Evolutionary conservation across 2,113 vertebrate species (phyloP).

Genomic region (Rhinopithecus roxellana): DNA sequence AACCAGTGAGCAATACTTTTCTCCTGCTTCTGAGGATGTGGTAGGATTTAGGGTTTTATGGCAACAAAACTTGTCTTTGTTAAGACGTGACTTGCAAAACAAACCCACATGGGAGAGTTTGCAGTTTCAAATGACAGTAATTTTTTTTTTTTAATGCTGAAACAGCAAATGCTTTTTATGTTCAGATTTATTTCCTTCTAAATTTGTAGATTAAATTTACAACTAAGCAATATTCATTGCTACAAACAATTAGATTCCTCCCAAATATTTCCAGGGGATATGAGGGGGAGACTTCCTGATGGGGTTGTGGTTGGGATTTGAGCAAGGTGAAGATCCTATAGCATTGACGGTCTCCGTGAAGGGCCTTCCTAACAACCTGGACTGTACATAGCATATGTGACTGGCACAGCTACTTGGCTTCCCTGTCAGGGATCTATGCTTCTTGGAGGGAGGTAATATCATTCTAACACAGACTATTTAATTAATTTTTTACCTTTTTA

Average conservation of each 20-base stretch:
- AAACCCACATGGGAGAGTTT: slow-evolving; percentile 36
- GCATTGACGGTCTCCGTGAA: background rate
- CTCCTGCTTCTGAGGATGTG: background rate
- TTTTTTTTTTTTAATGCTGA: slow-evolving; percentile 62
- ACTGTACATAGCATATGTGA: background rate
- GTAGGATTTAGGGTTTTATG: slow-evolving; percentile 47
- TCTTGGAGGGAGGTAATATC: background rate
- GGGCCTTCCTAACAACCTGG: background rate
- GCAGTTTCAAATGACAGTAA: slow-evolving; percentile 49
- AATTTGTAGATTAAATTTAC: slow-evolving; percentile 62
- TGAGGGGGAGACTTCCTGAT: background rate
- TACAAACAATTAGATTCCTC: slow-evolving; percentile 24
- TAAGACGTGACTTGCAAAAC: slow-evolving; percentile 63
- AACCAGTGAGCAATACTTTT: background rate
- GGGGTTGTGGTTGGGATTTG: background rate
- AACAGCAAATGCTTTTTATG: slow-evolving; percentile 66
- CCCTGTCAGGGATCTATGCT: background rate
- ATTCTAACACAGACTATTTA: background rate
- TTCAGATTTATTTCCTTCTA: slow-evolving; percentile 64
- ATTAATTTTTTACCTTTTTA: background rate
- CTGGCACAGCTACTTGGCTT: background rate
- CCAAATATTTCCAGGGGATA: slow-evolving; percentile 3
- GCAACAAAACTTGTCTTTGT: slow-evolving; percentile 63
- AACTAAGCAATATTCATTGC: slow-evolving; percentile 49
- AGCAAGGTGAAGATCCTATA: no score